Evolutionary conservation across 2,888 invertebrate species (phyloP), one percentile per base, ranked within the genome.

Genomic region (Tenthredo notha): DNA sequence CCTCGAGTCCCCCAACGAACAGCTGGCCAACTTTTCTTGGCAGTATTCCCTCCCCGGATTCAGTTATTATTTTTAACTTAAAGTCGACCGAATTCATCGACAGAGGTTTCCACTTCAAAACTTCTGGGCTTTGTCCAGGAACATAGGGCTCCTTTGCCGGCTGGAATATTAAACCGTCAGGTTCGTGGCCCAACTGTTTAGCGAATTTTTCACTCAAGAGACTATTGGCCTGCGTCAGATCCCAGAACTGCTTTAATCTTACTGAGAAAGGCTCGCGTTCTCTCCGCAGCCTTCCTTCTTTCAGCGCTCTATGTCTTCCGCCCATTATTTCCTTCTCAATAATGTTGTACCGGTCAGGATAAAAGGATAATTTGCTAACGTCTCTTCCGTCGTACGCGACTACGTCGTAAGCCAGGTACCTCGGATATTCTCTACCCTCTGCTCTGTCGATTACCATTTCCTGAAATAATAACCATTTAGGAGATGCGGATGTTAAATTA

Each of bases 141-240:
- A 95, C 94, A 92, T 99, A 99, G 0, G 97, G 96, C 96, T 97
- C 97, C 87, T 95, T 95, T 0, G 97, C 95, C 0, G 99, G 99
- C 92, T 99, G 99, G 93, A 99, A 99, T 91, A 99, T 98, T 18
- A 99, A 95, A 29, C 99, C 99, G 92, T 99, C 99, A 0, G 99
- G 99, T 93, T 99, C 99, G 92, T 99, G 99, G 0, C 96, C 95
- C 25, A 99, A 94, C 54, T 96, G 95, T 88, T 96, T 96, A 0
- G 97, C 96, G 94, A 99, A 99, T 91, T 98, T 98, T 72, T 97
- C 97, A 18, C 97, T 96, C 4, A 98, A 93, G 74, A 98, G 94
- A 89, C 95, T 95, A 5, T 94, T 94, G 0, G 98, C 95, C 93
- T 96, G 95, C 0, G 95, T 94, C 84, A 98, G 94, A 78, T 97